These are phyloP conservation scores for Platanista minor DNA, from an alignment of 2,113 vertebrate genomes.

Conservation along the genomic window DNA sequence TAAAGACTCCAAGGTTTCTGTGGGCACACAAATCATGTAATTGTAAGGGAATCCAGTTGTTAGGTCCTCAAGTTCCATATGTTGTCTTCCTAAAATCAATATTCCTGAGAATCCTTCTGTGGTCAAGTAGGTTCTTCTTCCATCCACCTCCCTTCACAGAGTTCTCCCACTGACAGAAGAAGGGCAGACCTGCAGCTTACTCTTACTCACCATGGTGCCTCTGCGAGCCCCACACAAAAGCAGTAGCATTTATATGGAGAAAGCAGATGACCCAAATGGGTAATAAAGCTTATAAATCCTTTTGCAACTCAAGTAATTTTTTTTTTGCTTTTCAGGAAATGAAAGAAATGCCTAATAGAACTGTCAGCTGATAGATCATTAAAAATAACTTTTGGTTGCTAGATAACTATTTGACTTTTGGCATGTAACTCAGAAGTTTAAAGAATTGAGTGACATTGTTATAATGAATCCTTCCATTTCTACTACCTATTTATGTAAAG, in stretches of 20 bases:
- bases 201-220: not conserved
- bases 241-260: not conserved
- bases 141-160: not conserved
- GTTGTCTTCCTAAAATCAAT: not conserved
- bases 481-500: conserved; percentile 40
- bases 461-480: conserved; percentile 47
- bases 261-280: not conserved
- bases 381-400: conserved; percentile 57
- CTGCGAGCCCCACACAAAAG: not conserved
- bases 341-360: conserved; percentile 2
- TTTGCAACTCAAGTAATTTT: not conserved
- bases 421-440: conserved; percentile 29
- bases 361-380: conserved; percentile 21
- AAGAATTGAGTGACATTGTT: conserved; percentile 32
- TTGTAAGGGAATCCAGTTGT: not conserved
- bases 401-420: conserved; percentile 41
- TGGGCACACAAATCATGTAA: not conserved
- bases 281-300: not conserved
- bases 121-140: not conserved
- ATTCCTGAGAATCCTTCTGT: not conserved
- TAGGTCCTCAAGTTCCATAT: not conserved
- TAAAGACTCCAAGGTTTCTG: not conserved
- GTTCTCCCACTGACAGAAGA: not conserved
- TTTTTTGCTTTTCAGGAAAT: not conserved
- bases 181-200: not conserved